phyloP scores from a whole-genome alignment of 2,888 invertebrate genomes.

The Anorthoa munda region DNA sequence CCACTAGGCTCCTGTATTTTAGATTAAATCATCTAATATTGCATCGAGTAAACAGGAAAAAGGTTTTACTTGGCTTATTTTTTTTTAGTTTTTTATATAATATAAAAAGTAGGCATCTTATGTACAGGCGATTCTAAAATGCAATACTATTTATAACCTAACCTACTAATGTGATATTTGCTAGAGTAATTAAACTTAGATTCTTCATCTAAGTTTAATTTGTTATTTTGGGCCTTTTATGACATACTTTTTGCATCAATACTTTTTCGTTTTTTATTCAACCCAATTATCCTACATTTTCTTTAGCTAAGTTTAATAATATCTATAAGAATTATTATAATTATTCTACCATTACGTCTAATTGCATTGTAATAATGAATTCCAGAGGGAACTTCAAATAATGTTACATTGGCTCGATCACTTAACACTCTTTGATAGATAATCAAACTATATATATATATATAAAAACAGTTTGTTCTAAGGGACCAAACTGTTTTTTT shows the following conservation, averaged over 20 bases:
- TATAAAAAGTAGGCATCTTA: too few relatives aligned
- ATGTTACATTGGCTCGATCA: slow-evolving; percentile 11
- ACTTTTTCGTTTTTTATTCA: slow-evolving; percentile 19
- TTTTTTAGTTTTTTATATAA: too few relatives aligned
- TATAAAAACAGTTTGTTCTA: neutral
- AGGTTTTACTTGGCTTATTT: slow-evolving; percentile 10
- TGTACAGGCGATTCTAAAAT: slow-evolving; percentile 48
- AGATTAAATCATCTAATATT: neutral
- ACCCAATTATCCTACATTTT: slow-evolving; percentile 14
- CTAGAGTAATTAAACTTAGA: too few relatives aligned
- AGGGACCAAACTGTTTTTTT: too few relatives aligned
- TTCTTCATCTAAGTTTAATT: slow-evolving; percentile 1
- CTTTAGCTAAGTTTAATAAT: slow-evolving; percentile 8
- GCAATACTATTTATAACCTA: slow-evolving; percentile 16
- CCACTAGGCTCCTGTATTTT: neutral
- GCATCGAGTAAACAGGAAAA: slow-evolving; percentile 5
- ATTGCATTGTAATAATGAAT: slow-evolving; percentile 40
- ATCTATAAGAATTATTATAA: neutral
- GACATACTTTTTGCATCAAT: slow-evolving; percentile 23
- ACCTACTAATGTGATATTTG: slow-evolving; percentile 12
- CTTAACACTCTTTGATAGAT: neutral
- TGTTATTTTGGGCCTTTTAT: slow-evolving; percentile 5
- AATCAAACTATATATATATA: neutral
- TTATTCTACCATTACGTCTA: slow-evolving; percentile 34
- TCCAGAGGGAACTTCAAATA: neutral